These are phyloP conservation scores for Tridacna gigas DNA, from an alignment of 2,888 invertebrate species.

Conservation along the genomic window DNA sequence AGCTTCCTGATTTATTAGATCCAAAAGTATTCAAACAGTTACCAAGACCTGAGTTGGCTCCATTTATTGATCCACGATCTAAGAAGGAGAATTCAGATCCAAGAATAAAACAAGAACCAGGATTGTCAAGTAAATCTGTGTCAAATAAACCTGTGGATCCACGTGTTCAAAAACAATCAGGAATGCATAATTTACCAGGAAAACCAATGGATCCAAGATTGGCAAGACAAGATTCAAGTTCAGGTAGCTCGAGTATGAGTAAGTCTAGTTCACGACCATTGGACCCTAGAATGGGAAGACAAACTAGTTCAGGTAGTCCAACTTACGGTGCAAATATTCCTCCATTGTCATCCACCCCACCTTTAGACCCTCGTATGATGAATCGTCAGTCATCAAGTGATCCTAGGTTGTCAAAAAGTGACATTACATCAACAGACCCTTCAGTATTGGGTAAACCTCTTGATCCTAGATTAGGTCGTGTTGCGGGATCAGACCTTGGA, in stretches of 20 bases:
- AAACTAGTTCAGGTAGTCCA: slow-evolving; percentile 50
- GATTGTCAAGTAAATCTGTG: slow-evolving; percentile 26
- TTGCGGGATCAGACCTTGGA: slow-evolving; percentile 36
- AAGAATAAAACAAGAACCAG: slow-evolving; percentile 38
- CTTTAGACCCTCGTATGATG: slow-evolving; percentile 53
- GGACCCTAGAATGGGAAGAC: slow-evolving; percentile 55
- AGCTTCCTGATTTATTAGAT: slow-evolving; percentile 48
- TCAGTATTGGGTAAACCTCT: slow-evolving; percentile 33
- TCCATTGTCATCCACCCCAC: slow-evolving; percentile 42
- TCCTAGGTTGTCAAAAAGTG: slow-evolving; percentile 33
- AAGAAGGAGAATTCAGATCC: slow-evolving; percentile 47
- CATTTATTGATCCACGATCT: slow-evolving; percentile 57
- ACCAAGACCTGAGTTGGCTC: slow-evolving; percentile 56
- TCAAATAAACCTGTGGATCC: slow-evolving; percentile 51
- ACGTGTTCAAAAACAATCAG: slow-evolving; percentile 44
- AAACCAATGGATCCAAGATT: slow-evolving; percentile 65
- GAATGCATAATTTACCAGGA: slow-evolving; percentile 59
- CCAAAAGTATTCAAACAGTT: slow-evolving; percentile 48
- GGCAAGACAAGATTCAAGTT: slow-evolving; percentile 59
- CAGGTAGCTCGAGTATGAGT: slow-evolving; percentile 40
- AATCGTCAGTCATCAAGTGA: slow-evolving; percentile 53
- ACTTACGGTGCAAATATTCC: slow-evolving; percentile 19
- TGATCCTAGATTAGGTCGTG: slow-evolving; percentile 44
- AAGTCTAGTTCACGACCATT: slow-evolving; percentile 30
- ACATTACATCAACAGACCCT: slow-evolving; percentile 18